phyloP scores from a whole-genome alignment of 2,113 vertebrate genomes.

The Burhinus bistriatus region DNA sequence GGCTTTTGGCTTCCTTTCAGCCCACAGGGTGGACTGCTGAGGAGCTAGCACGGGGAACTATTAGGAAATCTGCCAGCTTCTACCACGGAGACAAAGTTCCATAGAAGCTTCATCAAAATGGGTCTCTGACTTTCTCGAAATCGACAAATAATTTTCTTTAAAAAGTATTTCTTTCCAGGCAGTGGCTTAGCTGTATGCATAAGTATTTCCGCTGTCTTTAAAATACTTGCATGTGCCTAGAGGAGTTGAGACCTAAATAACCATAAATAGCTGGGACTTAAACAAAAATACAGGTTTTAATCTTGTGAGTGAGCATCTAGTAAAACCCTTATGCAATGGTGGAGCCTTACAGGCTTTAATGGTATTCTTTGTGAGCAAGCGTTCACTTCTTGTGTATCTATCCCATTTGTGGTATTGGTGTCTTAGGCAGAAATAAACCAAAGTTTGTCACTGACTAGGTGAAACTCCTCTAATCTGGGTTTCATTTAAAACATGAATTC shows the following conservation, averaged over 20 bases:
- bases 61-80: background rate
- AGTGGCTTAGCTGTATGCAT: background rate
- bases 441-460: background rate
- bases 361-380: background rate
- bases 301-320: background rate
- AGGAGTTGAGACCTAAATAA: background rate
- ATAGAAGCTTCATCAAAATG: background rate
- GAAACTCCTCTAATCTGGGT: background rate
- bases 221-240: fast-evolving
- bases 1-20: conserved; percentile 27
- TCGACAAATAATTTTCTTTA: background rate
- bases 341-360: background rate
- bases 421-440: background rate
- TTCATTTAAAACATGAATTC: background rate
- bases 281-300: background rate
- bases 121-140: background rate
- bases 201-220: background rate
- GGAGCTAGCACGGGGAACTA: background rate
- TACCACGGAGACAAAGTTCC: background rate
- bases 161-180: background rate
- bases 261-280: background rate
- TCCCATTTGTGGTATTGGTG: background rate
- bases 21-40: background rate
- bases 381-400: background rate
- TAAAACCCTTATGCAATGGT: background rate